Evolutionary conservation across 2,797 vertebrate species (phyloP), one percentile per base, ranked within the genome.

Genomic region (Pitangus sulphuratus): DNA sequence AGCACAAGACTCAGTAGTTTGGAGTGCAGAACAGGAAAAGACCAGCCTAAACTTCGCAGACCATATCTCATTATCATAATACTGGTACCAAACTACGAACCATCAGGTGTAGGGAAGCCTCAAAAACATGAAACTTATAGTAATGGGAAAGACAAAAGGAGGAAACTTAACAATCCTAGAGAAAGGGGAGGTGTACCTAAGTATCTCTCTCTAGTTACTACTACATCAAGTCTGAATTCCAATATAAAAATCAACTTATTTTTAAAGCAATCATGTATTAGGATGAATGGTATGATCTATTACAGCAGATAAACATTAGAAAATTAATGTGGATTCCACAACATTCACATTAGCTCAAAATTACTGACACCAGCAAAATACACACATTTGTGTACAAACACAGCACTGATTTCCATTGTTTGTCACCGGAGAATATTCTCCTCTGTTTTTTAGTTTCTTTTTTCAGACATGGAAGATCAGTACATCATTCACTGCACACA

Each of bases 1-100:
- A 93, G 54, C 61, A 61, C 71, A 69, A 75, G 65, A 81, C 17
- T 81, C 40, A 44, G 69, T 61, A 78, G 75, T 54, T 58, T 69
- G 54, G 65, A 89, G 35, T 65, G 57, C 37, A 68, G 70, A 92
- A 77, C 56, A 94, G 86, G 78, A 83, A 89, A 84, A 92, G 54
- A 87, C 21, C 62, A 62, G 62, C 31, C 47, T 69, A 33, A 94
- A 84, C 51, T 90, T 54, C 58, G 82, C 79, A 85, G 53, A 33
- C 12, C 17, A 15, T 39, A 92, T 48, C 61, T 91, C 54, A 40
- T 57, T 56, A 75, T 10, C 11, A 4, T 50, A 83, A 65, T 19
- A 78, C 31, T 58, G 42, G 35, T 66, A 48, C 6, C 8, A 26
- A 85, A 91, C 19, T 56, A 61, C 4, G 11, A 81, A 20, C 45